Evolutionary conservation across 2,797 vertebrate genomes (phyloP).

Genomic region (Scolopax rusticola): DNA sequence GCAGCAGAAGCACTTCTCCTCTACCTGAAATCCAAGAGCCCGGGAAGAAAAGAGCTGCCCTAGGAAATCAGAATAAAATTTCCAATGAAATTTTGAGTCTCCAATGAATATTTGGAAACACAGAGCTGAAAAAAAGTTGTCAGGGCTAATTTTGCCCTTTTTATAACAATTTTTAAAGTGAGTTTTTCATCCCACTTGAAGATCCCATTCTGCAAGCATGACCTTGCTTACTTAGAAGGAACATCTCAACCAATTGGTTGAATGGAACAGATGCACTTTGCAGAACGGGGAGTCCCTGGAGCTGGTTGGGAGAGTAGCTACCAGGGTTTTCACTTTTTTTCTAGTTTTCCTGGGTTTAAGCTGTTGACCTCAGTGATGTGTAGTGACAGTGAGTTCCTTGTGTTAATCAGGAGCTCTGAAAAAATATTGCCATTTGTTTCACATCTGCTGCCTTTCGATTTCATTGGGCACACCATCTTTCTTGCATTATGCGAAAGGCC

Average conservation of each 20-base stretch:
- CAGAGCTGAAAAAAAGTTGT: not conserved
- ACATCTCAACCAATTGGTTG: not conserved
- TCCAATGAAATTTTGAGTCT: not conserved
- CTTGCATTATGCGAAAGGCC: not conserved
- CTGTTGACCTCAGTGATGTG: not conserved
- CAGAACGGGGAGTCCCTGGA: not conserved
- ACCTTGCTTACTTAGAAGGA: not conserved
- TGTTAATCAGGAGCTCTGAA: not conserved
- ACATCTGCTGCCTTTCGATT: not conserved
- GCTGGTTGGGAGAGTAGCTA: not conserved
- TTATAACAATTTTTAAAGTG: not conserved
- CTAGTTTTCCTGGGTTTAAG: not conserved
- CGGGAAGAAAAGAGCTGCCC: not conserved
- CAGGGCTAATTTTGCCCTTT: not conserved
- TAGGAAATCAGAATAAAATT: not conserved
- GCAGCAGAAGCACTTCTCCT: not conserved
- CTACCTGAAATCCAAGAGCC: not conserved
- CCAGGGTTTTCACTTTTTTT: not conserved
- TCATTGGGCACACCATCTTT: not conserved
- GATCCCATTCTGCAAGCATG: not conserved
- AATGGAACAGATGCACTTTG: not conserved
- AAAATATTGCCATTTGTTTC: not conserved
- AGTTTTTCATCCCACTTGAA: not conserved
- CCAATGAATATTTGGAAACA: not conserved
- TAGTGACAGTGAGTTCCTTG: not conserved